Evolutionary conservation across 2,113 vertebrate species (phyloP), one percentile per base, ranked within the genome.

Genomic region (Paramisgurnus dabryanus): DNA sequence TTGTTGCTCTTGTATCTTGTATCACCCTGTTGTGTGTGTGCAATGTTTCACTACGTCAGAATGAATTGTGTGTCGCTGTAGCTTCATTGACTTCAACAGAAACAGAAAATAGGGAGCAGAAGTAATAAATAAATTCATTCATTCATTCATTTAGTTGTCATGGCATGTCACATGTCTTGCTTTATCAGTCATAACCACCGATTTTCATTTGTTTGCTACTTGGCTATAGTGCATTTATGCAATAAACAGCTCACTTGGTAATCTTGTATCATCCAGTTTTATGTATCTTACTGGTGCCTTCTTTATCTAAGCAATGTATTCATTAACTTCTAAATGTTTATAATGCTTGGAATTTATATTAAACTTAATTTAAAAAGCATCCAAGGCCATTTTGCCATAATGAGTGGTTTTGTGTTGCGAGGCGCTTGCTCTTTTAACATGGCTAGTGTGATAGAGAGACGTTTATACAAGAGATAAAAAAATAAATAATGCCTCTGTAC

Each of bases 1-100:
- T 95, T 92, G 95, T 96, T 83, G 85, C 76, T 90, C 91, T 87
- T 90, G 80, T 88, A 86, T 91, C 90, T 88, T 34, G 79, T 88
- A 86, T 61, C n/a, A 34, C 27, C 58, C 45, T 76, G 27, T 34
- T 2, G 27, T 34, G 49, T 67, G 49, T 67, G 11, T 9, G 47
- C 6, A 78, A 50, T 73, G 61, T 73, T 43, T 73, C 22, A 55
- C 58, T 67, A 43, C 49, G 22, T 45, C 10, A 43, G 45, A 41
- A 27, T 66, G 2, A 7, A 53, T 40, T 74, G 43, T 65, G 27
- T 76, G 17, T 58, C 18, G 7, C 6, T 81, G 76, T 17, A 53
- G 5, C 12, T 22, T 27, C 34, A 12, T 34, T 53, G 49, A 7
- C 47, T 17, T 34, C 6, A 43, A 8, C 5, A 43, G 11, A 22